Evolutionary conservation across 2,113 vertebrate species (phyloP).

Genomic region (Heterocephalus glaber): DNA sequence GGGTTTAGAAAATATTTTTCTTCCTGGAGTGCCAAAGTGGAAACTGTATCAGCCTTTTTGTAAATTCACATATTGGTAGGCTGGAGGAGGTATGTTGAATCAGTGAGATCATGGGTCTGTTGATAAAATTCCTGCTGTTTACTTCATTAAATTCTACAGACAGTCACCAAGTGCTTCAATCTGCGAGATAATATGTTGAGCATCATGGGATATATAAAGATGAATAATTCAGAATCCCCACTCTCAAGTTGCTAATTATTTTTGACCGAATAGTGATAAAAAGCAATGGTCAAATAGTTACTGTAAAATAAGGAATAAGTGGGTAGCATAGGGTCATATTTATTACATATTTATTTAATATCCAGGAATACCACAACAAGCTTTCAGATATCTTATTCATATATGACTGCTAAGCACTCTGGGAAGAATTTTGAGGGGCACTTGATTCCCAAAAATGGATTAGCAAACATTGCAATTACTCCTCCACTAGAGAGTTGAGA

Average conservation of each 20-base stretch:
- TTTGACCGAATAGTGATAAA: not conserved
- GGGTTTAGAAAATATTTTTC: slow-evolving; percentile 8
- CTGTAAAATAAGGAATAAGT: slow-evolving; percentile 49
- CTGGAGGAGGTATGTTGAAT: not conserved
- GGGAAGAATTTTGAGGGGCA: not conserved
- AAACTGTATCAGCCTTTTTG: not conserved
- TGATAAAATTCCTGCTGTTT: not conserved
- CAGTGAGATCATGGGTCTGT: not conserved
- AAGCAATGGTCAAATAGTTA: not conserved
- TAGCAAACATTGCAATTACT: not conserved
- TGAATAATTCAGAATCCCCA: slow-evolving; percentile 54
- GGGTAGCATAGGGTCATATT: not conserved
- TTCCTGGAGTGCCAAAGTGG: not conserved
- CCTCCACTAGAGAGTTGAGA: not conserved
- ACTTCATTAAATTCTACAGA: slow-evolving; percentile 25
- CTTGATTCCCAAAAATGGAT: not conserved
- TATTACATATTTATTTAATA: not conserved
- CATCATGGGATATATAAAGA: slow-evolving; percentile 22
- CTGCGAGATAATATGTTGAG: not conserved
- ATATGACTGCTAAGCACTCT: not conserved
- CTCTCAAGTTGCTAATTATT: not conserved
- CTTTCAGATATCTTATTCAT: not conserved
- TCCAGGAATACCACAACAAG: not conserved
- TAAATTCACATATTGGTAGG: not conserved
- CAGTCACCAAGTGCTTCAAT: not conserved